Evolutionary conservation across 2,797 vertebrate genomes (phyloP), one percentile per base, ranked within the genome.

Genomic region (Monodelphis domestica): DNA sequence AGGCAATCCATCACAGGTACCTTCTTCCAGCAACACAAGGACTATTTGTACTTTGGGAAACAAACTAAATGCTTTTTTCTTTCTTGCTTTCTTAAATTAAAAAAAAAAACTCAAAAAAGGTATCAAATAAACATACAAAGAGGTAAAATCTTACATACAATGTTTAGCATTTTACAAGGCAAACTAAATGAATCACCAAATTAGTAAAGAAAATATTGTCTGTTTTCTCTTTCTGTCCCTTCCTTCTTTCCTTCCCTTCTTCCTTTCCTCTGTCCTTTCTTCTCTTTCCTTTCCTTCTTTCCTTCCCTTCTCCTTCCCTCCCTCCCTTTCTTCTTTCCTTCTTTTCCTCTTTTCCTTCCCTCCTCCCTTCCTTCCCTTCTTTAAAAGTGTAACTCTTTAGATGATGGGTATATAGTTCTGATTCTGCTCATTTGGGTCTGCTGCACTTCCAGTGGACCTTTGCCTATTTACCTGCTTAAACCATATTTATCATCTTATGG

Each of bases 281-380:
- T 12, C 15, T 63, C 15, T 12, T 15, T 59, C 10, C 57, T 1
- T 33, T 4, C 30, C 4, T 33, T 11, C 56, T 29, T 63, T 5
- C 59, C 38, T 38, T 15, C 59, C 7, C 63, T 12, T 12, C 59
- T 5, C 11, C 12, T 59, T 33, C 30, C 1, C 33, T 59, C 30
- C 12, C 33, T 4, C 0, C 29, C 33, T 15, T 33, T 30, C 17
- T n/a, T 10, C 29, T 59, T 5, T 12, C 29, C 59, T 5, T 3
- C 4, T 14, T 30, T 2, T 26, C 10, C 30, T 11, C 56, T 2
- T 30, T 1, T 9, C 10, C 2, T 7, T 1, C 9, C 26, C 9
- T 7, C 21, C 6, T 2, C 10, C 26, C 24, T 45, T 78, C 78
- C n/a, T 24, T 24, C n/a, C 15, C n/a, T 78, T 78, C 38, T 78